phyloP scores from a whole-genome alignment of 2,113 vertebrate genomes.

The Perognathus longimembris region DNA sequence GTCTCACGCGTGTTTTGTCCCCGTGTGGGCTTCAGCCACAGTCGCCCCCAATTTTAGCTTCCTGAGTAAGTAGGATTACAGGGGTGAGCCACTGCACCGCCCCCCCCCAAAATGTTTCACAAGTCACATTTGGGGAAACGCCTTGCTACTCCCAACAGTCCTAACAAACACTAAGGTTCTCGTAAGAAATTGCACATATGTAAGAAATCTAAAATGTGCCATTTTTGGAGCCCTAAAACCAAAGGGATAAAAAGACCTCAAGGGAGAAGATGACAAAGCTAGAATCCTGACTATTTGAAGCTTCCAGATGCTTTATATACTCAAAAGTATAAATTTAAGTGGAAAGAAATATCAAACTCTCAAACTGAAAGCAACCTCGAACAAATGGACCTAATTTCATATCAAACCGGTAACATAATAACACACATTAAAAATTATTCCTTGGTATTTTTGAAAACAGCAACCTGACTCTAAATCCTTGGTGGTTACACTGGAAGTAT shows the following conservation, averaged over 20 bases:
- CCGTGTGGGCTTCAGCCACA: no score
- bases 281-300: constrained; percentile 18
- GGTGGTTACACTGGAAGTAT: not conserved
- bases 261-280: not conserved
- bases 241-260: not conserved
- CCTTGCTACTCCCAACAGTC: not conserved
- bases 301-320: not conserved
- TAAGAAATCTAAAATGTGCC: not conserved
- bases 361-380: constrained; percentile 28
- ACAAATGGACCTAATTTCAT: constrained; percentile 32
- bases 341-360: not conserved
- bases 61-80: no score
- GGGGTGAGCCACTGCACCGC: no score
- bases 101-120: not conserved
- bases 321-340: not conserved
- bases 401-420: not conserved
- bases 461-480: not conserved
- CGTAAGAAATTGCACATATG: not conserved
- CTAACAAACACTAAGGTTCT: not conserved
- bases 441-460: not conserved
- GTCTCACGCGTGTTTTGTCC: no score
- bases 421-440: not conserved
- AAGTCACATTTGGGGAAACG: not conserved
- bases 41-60: no score
- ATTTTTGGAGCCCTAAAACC: not conserved